A percentile compares a stretch with the other conserved stretches of the same genome.
phyloP scores from a whole-genome alignment of 2,888 invertebrate genomes.

The Sisyra terminalis region DNA sequence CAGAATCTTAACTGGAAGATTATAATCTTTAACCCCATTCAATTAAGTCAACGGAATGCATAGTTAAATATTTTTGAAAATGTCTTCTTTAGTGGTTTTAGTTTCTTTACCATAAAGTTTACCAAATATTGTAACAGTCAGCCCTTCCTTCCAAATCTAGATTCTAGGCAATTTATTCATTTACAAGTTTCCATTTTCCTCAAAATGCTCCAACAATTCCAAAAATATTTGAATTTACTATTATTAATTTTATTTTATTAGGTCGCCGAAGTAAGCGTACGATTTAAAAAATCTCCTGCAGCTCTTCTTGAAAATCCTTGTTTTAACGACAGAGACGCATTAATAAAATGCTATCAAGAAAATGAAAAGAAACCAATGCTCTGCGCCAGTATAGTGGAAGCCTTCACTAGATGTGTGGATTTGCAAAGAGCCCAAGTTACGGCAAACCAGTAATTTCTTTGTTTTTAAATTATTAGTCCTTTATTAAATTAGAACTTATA shows the following conservation, averaged over 20 bases:
- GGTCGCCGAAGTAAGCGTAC: slow-evolving; percentile 23
- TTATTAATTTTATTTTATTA: slow-evolving; percentile 6
- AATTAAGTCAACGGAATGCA: too few species aligned
- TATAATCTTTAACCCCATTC: too few species aligned
- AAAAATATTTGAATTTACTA: neutral
- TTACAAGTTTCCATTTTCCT: too few species aligned
- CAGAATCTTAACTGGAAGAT: too few species aligned
- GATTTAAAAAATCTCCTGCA: slow-evolving; percentile 23
- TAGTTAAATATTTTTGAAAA: too few species aligned
- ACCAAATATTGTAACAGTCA: too few species aligned
- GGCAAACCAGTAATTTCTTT: slow-evolving; percentile 14
- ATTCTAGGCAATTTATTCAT: too few species aligned
- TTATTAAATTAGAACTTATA: neutral
- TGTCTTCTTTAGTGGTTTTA: too few species aligned
- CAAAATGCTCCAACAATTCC: too few species aligned
- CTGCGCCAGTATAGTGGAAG: slow-evolving; percentile 40
- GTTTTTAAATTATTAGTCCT: neutral
- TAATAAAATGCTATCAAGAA: slow-evolving; percentile 40
- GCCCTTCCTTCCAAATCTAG: too few species aligned
- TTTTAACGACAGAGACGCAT: slow-evolving; percentile 32
- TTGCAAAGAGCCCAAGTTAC: slow-evolving; percentile 31
- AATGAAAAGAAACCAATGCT: slow-evolving; percentile 39
- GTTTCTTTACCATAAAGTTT: too few species aligned
- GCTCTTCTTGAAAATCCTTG: slow-evolving; percentile 32
- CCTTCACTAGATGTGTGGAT: slow-evolving; percentile 43